Evolutionary conservation across 2,888 invertebrate species (phyloP).

Genomic region (Leptinotarsa juncta): DNA sequence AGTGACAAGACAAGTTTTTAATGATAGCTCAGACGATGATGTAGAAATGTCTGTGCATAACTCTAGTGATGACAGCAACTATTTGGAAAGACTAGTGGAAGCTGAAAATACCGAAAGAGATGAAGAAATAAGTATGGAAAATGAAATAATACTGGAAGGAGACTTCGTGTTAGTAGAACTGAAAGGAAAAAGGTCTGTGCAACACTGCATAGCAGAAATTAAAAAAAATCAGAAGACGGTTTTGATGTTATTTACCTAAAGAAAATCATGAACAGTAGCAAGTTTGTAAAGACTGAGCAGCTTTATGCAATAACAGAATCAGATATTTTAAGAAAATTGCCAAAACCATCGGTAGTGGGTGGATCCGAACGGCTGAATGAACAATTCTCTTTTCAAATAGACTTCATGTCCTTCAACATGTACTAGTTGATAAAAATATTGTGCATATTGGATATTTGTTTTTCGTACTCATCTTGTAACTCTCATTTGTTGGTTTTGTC

Average conservation of each 20-base stretch:
- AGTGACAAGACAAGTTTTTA: conserved; percentile 28
- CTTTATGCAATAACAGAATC: conserved; percentile 30
- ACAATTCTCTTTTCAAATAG: conserved; percentile 20
- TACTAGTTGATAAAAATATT: background rate
- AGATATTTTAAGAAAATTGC: conserved; percentile 25
- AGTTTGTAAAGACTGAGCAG: conserved; percentile 25
- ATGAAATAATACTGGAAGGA: conserved; percentile 38
- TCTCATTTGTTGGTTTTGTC: conserved; percentile 6
- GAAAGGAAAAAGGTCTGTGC: conserved; percentile 39
- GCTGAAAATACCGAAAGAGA: conserved; percentile 33
- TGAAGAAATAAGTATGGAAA: conserved; percentile 29
- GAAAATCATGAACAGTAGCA: conserved; percentile 20
- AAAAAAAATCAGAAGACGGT: conserved; percentile 25
- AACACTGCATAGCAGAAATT: conserved; percentile 32
- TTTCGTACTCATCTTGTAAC: background rate
- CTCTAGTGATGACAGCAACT: background rate
- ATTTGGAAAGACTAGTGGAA: conserved; percentile 31
- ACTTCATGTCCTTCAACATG: conserved; percentile 24
- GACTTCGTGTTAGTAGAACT: conserved; percentile 39
- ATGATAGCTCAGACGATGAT: conserved; percentile 35
- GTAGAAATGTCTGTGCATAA: conserved; percentile 21
- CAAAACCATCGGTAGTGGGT: conserved; percentile 31
- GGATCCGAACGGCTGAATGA: conserved; percentile 26
- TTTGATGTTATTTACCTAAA: conserved; percentile 25
- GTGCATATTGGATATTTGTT: background rate